phyloP scores from a whole-genome alignment of 2,113 vertebrate species.

The Lutjanus erythropterus region DNA sequence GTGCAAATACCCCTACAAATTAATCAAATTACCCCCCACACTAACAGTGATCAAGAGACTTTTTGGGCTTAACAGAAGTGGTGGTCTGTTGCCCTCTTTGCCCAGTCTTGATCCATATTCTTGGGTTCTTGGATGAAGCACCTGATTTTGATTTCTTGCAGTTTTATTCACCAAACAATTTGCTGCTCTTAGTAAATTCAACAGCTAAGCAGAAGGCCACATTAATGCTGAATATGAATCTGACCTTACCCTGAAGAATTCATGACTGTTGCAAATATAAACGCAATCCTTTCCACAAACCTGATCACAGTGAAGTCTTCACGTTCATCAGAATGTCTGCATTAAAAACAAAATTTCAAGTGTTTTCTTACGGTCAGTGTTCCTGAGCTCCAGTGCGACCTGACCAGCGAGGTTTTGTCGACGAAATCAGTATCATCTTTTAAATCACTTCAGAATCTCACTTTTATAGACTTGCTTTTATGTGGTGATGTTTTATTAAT shows the following conservation, averaged over 20 bases:
- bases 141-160: neutral
- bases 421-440: constrained; percentile 24
- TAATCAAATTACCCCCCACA: neutral
- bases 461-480: constrained; percentile 57
- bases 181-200: neutral
- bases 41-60: neutral
- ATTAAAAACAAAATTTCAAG: neutral
- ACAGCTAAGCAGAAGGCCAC: neutral
- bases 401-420: neutral
- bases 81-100: neutral
- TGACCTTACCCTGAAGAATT: neutral
- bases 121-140: neutral
- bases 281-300: too few relatives aligned
- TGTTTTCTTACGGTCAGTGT: neutral
- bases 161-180: neutral
- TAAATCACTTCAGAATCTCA: constrained; percentile 50
- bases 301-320: too few relatives aligned
- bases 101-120: neutral
- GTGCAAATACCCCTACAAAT: neutral
- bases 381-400: constrained; percentile 7
- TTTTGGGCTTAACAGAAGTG: neutral
- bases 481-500: constrained; percentile 71
- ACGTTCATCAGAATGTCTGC: neutral
- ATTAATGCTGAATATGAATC: neutral
- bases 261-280: neutral